phyloP scores from a whole-genome alignment of 2,797 vertebrate species.

The Avahi laniger region DNA sequence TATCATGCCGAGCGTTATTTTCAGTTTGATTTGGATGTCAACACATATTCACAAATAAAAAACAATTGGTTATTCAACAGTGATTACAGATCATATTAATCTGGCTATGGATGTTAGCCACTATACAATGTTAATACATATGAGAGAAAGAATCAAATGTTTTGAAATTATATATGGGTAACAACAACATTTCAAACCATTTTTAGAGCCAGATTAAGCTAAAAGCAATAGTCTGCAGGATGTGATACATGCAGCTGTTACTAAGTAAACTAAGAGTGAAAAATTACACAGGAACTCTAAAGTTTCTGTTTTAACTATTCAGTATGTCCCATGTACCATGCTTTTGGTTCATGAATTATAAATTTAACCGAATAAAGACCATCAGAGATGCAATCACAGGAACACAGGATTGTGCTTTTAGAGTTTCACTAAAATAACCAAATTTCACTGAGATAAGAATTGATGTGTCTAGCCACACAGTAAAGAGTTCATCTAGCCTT shows the following conservation, averaged over 20 bases:
- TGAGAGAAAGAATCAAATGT: not conserved
- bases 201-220: not conserved
- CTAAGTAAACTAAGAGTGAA: not conserved
- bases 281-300: not conserved
- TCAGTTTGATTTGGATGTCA: not conserved
- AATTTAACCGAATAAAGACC: not conserved
- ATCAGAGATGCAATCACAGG: not conserved
- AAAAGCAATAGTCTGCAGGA: not conserved
- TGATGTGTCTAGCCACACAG: not conserved
- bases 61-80: not conserved
- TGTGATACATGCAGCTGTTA: not conserved
- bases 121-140: not conserved
- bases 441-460: not conserved
- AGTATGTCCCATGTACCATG: not conserved
- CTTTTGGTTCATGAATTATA: not conserved
- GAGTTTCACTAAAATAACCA: not conserved
- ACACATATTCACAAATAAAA: not conserved
- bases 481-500: not conserved
- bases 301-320: not conserved
- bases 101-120: not conserved
- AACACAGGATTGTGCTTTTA: not conserved
- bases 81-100: not conserved
- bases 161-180: not conserved
- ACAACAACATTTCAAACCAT: not conserved
- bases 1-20: not conserved